Conservation (phyloP, 2,888 invertebrate species). For the Drosophila gaucha region DNA sequence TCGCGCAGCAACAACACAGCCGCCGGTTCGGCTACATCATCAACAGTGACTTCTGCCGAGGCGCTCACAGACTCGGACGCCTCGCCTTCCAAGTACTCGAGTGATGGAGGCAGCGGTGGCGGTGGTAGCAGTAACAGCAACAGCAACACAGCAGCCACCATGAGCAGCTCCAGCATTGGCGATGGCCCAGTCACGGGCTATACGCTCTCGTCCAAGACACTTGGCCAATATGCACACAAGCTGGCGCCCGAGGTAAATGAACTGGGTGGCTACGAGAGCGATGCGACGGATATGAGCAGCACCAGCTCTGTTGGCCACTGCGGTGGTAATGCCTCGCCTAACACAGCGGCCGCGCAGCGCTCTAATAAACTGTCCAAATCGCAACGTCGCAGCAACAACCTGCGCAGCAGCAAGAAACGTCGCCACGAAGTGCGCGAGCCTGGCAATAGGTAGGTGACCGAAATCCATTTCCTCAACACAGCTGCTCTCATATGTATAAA, state of each 20-base stretch:
- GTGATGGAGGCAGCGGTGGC: constrained; percentile 50
- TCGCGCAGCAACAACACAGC: constrained; percentile 69
- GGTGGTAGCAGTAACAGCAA: constrained; percentile 30
- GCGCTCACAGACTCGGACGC: constrained; percentile 81
- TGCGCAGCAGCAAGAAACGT: constrained; percentile 72
- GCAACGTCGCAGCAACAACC: constrained; percentile 54
- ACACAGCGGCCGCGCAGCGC: constrained; percentile 55
- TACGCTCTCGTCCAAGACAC: constrained; percentile 69
- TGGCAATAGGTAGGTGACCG: constrained; percentile 45
- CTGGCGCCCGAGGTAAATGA: constrained; percentile 66
- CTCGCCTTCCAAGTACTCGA: constrained; percentile 80
- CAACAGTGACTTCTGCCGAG: constrained; percentile 82
- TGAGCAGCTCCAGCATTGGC: constrained; percentile 37
- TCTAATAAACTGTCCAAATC: constrained; percentile 54
- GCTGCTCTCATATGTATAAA: not conserved
- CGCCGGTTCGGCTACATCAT: constrained; percentile 74
- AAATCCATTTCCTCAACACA: not conserved
- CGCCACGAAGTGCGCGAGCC: constrained; percentile 70
- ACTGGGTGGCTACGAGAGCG: constrained; percentile 79
- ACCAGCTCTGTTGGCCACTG: constrained; percentile 81
- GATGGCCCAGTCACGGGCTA: constrained; percentile 40
- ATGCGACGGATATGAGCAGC: constrained; percentile 84
- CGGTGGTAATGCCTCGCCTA: constrained; percentile 74
- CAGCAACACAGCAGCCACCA: constrained; percentile 30
- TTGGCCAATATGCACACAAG: constrained; percentile 67